Percentiles rank a stretch among this genome's conserved stretches.
These are phyloP conservation scores for Etheostoma spectabile DNA, from an alignment of 2,113 vertebrate genomes.

Conservation along the genomic window DNA sequence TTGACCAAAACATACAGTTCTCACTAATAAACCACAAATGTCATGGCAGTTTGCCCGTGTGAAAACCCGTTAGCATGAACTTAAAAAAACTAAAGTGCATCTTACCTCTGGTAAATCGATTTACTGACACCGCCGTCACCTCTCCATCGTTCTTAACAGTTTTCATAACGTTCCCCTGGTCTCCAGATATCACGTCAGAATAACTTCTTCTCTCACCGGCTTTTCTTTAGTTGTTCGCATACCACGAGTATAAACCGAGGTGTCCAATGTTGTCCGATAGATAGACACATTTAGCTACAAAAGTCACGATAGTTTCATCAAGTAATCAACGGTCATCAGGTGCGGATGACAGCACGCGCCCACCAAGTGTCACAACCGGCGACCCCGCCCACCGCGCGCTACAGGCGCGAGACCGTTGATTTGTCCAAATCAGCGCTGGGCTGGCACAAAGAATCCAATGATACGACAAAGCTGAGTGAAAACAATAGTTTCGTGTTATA, in stretches of 20 bases:
- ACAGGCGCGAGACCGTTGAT: slow-evolving; percentile 6
- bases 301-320: not conserved
- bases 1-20: not conserved
- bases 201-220: not conserved
- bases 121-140: slow-evolving; percentile 56
- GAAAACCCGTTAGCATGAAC: accelerated
- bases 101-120: slow-evolving; percentile 73
- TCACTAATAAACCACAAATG: not conserved
- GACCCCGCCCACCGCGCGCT: slow-evolving; percentile 42
- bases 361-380: slow-evolving; percentile 4
- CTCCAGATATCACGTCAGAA: not conserved
- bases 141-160: slow-evolving; percentile 60
- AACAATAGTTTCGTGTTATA: not conserved
- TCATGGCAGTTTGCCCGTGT: not conserved
- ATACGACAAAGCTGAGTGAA: not conserved
- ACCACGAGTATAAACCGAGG: not conserved
- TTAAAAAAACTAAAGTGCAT: not conserved
- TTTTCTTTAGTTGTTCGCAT: not conserved
- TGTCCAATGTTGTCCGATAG: not conserved
- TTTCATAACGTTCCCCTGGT: slow-evolving; percentile 58
- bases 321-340: slow-evolving; percentile 56
- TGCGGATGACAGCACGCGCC: slow-evolving; percentile 65
- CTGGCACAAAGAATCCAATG: too few relatives aligned
- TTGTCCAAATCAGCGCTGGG: not conserved
- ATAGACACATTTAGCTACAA: not conserved